Conservation (phyloP, 2,888 invertebrate genomes). For the Andrena minutula region DNA sequence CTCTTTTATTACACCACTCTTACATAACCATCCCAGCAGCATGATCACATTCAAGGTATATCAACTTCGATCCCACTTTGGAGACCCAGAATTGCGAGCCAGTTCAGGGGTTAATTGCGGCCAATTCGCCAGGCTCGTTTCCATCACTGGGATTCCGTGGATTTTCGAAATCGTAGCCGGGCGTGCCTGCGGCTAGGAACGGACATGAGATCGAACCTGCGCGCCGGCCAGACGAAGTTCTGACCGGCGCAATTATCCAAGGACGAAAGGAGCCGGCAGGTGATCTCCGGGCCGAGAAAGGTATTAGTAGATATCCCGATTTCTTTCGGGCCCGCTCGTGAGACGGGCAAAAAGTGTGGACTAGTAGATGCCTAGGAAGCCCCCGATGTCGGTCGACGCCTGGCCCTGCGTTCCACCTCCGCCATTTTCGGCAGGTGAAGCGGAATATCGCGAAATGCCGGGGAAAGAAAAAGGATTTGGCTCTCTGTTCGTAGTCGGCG, state of each 20-base stretch:
- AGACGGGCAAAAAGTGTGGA: conserved; percentile 80
- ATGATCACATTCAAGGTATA: not conserved
- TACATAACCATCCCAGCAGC: not conserved
- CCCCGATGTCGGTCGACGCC: conserved; percentile 65
- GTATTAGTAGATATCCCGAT: conserved; percentile 80
- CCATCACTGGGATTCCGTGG: conserved; percentile 37
- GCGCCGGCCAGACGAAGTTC: conserved; percentile 45
- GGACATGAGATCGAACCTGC: conserved; percentile 23
- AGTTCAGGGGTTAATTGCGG: conserved; percentile 58
- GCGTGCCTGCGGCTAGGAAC: conserved; percentile 44
- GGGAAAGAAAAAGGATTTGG: conserved; percentile 68
- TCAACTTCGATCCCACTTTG: not conserved
- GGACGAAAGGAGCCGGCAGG: conserved; percentile 81
- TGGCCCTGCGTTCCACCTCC: conserved; percentile 66
- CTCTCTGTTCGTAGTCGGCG: conserved; percentile 57
- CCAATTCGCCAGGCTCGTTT: conserved; percentile 17
- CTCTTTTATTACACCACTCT: not conserved
- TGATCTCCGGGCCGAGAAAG: conserved; percentile 76
- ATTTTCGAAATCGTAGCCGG: conserved; percentile 57
- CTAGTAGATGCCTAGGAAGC: conserved; percentile 79
- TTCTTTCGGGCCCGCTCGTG: conserved; percentile 70
- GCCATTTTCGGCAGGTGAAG: conserved; percentile 82
- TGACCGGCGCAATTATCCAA: conserved; percentile 80
- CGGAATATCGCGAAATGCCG: conserved; percentile 74
- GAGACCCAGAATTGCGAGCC: not conserved